Evolutionary conservation across 2,113 vertebrate species (phyloP).

Genomic region (Antigone vipio): DNA sequence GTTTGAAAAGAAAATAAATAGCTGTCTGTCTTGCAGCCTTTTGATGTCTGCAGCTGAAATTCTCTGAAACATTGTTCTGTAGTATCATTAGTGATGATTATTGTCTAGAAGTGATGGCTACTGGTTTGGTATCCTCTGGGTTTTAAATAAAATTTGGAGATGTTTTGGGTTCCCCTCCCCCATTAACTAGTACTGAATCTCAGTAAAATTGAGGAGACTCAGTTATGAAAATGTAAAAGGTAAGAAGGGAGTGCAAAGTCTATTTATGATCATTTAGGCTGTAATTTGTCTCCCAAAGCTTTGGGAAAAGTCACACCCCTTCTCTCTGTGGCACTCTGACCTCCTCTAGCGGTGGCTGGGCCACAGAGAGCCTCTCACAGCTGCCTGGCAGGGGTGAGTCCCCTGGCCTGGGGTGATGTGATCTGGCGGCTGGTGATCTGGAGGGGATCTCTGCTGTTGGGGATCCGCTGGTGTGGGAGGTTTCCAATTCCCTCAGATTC

Average conservation of each 20-base stretch:
- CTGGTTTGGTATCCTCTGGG: not conserved
- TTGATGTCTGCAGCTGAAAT: not conserved
- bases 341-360: slow-evolving; percentile 44
- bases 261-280: not conserved
- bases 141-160: not conserved
- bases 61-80: not conserved
- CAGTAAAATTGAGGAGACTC: not conserved
- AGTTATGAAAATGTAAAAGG: accelerated
- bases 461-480: not conserved
- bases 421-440: not conserved
- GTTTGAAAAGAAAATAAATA: not conserved
- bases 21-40: not conserved
- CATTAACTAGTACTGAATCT: not conserved
- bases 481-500: not conserved
- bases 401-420: not conserved
- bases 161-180: not conserved
- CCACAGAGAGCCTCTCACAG: not conserved
- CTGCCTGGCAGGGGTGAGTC: not conserved
- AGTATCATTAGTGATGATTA: not conserved
- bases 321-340: slow-evolving; percentile 47
- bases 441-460: not conserved
- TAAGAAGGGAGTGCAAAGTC: not conserved
- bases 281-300: not conserved
- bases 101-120: not conserved
- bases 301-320: not conserved